A percentile compares a stretch with the other conserved stretches of the same genome.
Evolutionary conservation across 1,140 invertebrate genomes (phyloP).

Genomic region (Sesamia nonagrioides): DNA sequence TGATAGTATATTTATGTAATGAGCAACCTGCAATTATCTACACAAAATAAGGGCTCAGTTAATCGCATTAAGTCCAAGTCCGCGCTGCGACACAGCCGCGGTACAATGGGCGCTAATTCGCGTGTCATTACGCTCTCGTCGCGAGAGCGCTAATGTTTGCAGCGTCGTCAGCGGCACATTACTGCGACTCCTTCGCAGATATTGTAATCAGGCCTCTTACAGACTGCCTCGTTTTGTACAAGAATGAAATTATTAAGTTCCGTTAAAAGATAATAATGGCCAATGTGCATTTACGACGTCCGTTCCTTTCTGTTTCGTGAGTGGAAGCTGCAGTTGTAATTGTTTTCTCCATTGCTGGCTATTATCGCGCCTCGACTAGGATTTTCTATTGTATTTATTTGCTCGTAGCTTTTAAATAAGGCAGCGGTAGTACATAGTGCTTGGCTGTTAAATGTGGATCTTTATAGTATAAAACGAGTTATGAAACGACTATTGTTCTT

Average conservation of each 20-base stretch:
- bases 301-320: constrained; percentile 2
- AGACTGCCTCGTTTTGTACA: constrained; percentile 17
- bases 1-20: not conserved
- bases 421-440: too few species aligned
- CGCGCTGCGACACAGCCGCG: constrained; percentile 10
- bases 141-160: constrained; percentile 62
- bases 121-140: constrained; percentile 68
- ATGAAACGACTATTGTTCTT: too few species aligned
- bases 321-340: not conserved
- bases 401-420: not conserved
- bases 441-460: too few species aligned
- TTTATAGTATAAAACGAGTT: too few species aligned
- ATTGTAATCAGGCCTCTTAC: constrained; percentile 42
- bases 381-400: not conserved
- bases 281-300: constrained; percentile 37
- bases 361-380: not conserved
- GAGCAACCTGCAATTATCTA: not conserved
- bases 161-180: constrained; percentile 45
- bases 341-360: not conserved
- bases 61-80: constrained; percentile 38
- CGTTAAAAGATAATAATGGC: constrained; percentile 41
- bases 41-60: constrained; percentile 14
- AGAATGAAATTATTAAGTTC: constrained; percentile 43
- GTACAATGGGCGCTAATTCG: constrained; percentile 73
- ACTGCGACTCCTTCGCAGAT: constrained; percentile 42